Conservation (phyloP, 2,888 invertebrate genomes). For the Cenopis cana region DNA sequence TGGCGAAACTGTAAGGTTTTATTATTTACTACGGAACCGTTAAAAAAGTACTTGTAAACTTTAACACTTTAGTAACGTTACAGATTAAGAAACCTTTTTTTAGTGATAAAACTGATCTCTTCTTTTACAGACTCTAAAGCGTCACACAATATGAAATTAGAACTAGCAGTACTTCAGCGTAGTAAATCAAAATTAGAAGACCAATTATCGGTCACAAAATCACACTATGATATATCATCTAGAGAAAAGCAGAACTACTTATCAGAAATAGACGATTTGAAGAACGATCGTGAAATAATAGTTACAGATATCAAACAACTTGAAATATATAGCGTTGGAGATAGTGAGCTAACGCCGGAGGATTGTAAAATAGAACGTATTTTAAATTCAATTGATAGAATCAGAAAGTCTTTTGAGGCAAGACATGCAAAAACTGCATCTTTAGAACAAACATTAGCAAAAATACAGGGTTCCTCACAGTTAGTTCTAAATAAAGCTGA, state of each 20-base stretch:
- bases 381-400: constrained; percentile 64
- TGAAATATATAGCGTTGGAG: constrained; percentile 68
- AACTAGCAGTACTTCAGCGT: constrained; percentile 66
- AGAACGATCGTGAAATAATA: constrained; percentile 67
- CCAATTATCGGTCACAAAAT: constrained; percentile 60
- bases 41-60: no score
- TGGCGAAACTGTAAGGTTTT: no score
- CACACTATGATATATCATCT: constrained; percentile 59
- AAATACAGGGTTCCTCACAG: constrained; percentile 73
- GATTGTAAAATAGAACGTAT: constrained; percentile 63
- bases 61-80: no score
- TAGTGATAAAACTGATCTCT: background rate
- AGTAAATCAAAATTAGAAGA: constrained; percentile 62
- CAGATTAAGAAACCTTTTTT: no score
- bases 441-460: constrained; percentile 67
- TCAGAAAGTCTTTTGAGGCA: constrained; percentile 60
- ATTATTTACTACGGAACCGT: no score
- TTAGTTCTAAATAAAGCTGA: constrained; percentile 73
- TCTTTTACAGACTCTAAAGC: constrained; percentile 71
- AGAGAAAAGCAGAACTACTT: constrained; percentile 61
- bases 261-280: constrained; percentile 60
- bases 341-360: constrained; percentile 61
- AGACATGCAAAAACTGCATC: constrained; percentile 59
- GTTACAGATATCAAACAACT: constrained; percentile 68
- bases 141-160: constrained; percentile 77